Conservation (phyloP, 2,888 invertebrate genomes). For the Apotomis capreana region DNA sequence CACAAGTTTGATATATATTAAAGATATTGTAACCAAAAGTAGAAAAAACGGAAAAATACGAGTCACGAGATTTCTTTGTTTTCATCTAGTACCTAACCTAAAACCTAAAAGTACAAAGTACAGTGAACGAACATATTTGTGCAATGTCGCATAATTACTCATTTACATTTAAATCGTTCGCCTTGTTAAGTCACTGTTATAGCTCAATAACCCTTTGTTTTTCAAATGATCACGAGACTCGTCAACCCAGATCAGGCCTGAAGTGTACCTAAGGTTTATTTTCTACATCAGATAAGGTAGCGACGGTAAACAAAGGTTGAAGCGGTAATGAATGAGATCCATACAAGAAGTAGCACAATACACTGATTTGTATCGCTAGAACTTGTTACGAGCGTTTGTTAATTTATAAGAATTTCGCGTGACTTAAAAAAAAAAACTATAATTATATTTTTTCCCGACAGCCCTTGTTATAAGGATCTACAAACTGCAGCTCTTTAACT, state of each 20-base stretch:
- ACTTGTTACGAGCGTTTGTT: background rate
- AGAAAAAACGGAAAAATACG: too few relatives aligned
- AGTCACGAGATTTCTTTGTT: too few relatives aligned
- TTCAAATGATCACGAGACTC: conserved; percentile 14
- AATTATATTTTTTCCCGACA: background rate
- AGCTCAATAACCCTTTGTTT: conserved; percentile 16
- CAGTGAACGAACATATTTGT: too few relatives aligned
- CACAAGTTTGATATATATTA: too few relatives aligned
- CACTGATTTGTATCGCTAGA: conserved; percentile 17
- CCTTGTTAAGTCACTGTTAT: conserved; percentile 1
- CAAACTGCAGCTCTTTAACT: too few relatives aligned
- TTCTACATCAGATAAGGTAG: conserved; percentile 26
- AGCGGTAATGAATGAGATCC: conserved; percentile 17
- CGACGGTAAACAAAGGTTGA: conserved; percentile 4
- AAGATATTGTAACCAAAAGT: too few relatives aligned
- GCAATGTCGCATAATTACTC: background rate
- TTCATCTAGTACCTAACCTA: too few relatives aligned
- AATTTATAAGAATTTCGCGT: conserved; percentile 21
- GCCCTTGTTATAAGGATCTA: too few relatives aligned
- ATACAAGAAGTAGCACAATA: conserved; percentile 17
- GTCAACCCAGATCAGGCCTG: background rate
- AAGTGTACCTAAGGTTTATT: conserved; percentile 12
- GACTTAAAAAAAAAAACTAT: background rate
- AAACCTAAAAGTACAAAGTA: too few relatives aligned
- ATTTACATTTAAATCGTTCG: background rate